Evolutionary conservation across 2,113 vertebrate species (phyloP).

Genomic region (Campylomormyrus numenius): DNA sequence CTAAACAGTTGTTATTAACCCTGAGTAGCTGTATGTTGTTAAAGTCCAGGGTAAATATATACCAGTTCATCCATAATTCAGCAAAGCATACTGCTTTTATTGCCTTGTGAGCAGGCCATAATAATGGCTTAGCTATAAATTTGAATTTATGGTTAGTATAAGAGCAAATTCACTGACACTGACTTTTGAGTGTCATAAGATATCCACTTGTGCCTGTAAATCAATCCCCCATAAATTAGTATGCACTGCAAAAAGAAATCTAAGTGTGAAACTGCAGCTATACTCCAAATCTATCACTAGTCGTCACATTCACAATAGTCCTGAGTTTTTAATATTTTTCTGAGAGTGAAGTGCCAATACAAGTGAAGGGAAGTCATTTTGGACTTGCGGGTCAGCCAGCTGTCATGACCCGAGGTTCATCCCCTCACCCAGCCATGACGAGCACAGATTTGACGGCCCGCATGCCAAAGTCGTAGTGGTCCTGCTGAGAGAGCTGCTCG

Average conservation of each 20-base stretch:
- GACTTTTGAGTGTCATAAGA: neutral
- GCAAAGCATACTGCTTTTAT: neutral
- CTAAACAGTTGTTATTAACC: neutral
- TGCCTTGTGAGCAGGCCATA: neutral
- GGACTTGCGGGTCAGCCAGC: neutral
- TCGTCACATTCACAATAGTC: neutral
- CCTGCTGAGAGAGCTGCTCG: constrained; percentile 76
- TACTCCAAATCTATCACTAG: neutral
- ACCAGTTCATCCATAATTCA: constrained; percentile 10
- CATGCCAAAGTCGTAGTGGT: constrained; percentile 80
- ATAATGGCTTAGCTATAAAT: neutral
- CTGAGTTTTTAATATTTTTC: neutral
- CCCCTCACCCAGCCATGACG: constrained; percentile 74
- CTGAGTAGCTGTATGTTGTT: neutral
- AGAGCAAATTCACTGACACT: constrained; percentile 7
- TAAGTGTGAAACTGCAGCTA: neutral
- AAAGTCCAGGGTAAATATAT: neutral
- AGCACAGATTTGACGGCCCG: constrained; percentile 79
- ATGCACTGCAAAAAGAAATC: neutral
- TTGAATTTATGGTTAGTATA: constrained; percentile 7
- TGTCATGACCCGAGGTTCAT: neutral
- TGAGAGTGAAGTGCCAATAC: neutral
- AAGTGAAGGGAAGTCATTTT: neutral
- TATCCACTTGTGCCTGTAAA: neutral
- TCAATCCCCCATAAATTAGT: neutral